Conservation (phyloP, 2,888 invertebrate species). For the Druceiella hillmani region DNA sequence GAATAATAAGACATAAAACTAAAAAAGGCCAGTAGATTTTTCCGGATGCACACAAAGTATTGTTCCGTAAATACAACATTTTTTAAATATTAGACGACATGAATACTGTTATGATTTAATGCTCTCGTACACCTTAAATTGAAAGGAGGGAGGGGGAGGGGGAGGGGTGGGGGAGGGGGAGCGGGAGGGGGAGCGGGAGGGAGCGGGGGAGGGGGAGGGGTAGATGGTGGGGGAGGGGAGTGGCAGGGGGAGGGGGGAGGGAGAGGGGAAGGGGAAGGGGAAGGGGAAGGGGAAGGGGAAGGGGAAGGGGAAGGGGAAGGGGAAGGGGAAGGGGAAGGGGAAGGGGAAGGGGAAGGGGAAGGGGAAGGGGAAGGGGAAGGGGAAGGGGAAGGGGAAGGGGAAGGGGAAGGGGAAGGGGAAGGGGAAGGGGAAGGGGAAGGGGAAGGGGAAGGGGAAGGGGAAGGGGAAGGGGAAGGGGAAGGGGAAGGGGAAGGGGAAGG, state of each 20-base stretch:
- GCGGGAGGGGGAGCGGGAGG: background rate
- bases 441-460: background rate
- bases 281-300: background rate
- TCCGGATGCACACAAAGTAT: no score
- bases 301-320: background rate
- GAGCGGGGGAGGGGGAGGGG: background rate
- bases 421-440: background rate
- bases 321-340: background rate
- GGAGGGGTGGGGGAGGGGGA: background rate
- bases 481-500: no score
- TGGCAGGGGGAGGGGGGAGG: constrained; percentile 1
- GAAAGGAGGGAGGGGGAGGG: background rate
- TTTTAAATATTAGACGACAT: no score
- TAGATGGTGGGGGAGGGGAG: background rate
- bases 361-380: background rate
- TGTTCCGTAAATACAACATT: no score
- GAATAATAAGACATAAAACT: no score
- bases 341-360: background rate
- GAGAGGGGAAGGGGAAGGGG: background rate
- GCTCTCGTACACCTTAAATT: no score
- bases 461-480: background rate
- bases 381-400: background rate
- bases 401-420: background rate
- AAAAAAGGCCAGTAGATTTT: no score
- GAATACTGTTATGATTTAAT: no score